Base-by-base conservation (phyloP, 1,140 invertebrate genomes). In the Coptotermes formosanus region DNA sequence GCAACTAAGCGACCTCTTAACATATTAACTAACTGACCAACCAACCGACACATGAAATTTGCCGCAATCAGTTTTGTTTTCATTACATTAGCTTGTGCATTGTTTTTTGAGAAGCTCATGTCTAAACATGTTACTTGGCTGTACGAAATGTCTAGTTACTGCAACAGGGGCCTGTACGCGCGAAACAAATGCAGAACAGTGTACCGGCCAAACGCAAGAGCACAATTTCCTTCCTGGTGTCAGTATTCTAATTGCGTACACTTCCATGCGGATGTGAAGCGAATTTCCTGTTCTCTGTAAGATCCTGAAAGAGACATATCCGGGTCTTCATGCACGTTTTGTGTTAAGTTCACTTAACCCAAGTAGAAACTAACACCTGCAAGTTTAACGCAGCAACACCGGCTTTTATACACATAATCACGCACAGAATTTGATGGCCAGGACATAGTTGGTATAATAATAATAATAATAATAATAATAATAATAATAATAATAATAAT, bases 151-250 rank as follows among this genome's bases (percentile, higher is more conserved):
- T 8, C 14, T 75, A 75, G 30, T 75, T 75, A 14, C 30, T n/a
- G n/a, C 11, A 75, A 30, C n/a, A 30, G n/a, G 6, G 25, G n/a
- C 64, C 7, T 14, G n/a, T 25, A 75, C 25, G 30, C 25, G 25
- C 7, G 59, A 64, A 64, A n/a, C 16, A 7, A 64, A 64, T 16
- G 45, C 9, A 48, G 45, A 48, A 55, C 7, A 55, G 19, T 2
- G 52, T 4, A 2, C 52, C 16, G 6, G 52, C 52, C 14, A 55
- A 55, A 55, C 16, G 59, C 25, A 21, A 64, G 11, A 75, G 25
- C n/a, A 25, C 64, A 75, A 75, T 30, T 75, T 75, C 64, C 64
- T 75, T 75, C 64, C 64, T 75, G 52, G 52, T 55, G 52, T 55
- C 21, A 55, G n/a, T 75, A 75, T 75, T 75, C 64, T 64, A 64